Percentiles rank a stretch among this genome's conserved stretches.
phyloP scores from a whole-genome alignment of 2,797 vertebrate genomes.

The Thaleichthys pacificus region DNA sequence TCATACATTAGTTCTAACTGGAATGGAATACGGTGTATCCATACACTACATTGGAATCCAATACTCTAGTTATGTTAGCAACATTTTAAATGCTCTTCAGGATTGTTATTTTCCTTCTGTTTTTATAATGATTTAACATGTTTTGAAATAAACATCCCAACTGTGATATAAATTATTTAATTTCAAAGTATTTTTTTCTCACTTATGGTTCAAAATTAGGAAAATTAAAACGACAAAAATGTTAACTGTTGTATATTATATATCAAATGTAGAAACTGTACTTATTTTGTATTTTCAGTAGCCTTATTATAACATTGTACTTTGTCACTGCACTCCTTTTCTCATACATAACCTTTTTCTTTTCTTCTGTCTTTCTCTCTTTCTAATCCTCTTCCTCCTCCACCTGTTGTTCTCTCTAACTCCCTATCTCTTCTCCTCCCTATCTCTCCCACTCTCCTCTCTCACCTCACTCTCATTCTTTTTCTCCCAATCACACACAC shows the following conservation, averaged over 20 bases:
- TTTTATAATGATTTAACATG: constrained; percentile 19
- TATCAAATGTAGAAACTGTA: neutral
- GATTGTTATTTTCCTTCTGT: neutral
- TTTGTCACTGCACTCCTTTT: too few species aligned
- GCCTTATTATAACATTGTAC: too few species aligned
- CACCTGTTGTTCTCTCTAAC: constrained; percentile 12
- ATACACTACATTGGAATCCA: too few species aligned
- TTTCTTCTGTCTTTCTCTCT: neutral
- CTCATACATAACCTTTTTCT: neutral
- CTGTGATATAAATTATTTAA: constrained; percentile 25
- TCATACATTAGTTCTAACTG: too few species aligned
- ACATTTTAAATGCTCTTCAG: neutral
- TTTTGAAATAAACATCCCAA: constrained; percentile 15
- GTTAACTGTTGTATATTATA: too few species aligned
- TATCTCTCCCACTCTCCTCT: constrained; percentile 29
- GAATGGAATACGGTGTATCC: too few species aligned
- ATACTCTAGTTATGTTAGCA: too few species aligned
- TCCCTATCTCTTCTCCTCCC: constrained; percentile 20
- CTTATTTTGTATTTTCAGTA: too few species aligned
- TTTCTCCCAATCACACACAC: too few species aligned
- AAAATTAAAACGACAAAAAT: too few species aligned
- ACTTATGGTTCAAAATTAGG: too few species aligned
- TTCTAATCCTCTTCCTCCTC: constrained; percentile 17
- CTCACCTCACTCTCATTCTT: neutral
- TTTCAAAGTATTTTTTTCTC: neutral